A percentile compares a stretch with the other conserved stretches of the same genome.
Conservation (phyloP, 92 coral and sea anemone species). For the Parazoanthus atlanticus region DNA sequence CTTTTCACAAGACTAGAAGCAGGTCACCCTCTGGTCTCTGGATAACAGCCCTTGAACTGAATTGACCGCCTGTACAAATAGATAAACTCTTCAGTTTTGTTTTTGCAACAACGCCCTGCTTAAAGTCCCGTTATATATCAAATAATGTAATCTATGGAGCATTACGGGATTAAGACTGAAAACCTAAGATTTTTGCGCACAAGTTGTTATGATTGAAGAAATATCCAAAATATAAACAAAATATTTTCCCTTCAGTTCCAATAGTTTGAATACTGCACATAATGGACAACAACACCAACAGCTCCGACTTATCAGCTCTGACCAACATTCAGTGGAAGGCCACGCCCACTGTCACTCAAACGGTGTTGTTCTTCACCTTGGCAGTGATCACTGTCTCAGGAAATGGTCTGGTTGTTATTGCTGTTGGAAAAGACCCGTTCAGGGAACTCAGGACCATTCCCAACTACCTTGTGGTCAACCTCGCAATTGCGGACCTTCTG, state of each 20-base stretch:
- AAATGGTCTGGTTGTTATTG: constrained; percentile 20
- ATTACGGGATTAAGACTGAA: not conserved
- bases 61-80: not conserved
- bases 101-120: not conserved
- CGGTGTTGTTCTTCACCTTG: not conserved
- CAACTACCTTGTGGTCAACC: constrained; percentile 32
- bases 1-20: too few relatives aligned
- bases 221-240: not conserved
- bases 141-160: too few relatives aligned
- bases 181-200: not conserved
- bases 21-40: too few relatives aligned
- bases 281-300: constrained; percentile 12
- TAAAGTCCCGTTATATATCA: not conserved
- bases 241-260: not conserved
- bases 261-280: not conserved
- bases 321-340: constrained; percentile 18
- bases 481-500: constrained; percentile 24
- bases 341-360: constrained; percentile 34
- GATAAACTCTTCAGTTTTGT: not conserved
- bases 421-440: constrained; percentile 18
- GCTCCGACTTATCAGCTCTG: not conserved
- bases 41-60: too few relatives aligned
- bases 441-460: constrained; percentile 33
- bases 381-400: constrained; percentile 26
- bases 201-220: too few relatives aligned